phyloP scores from a whole-genome alignment of 2,888 invertebrate genomes.

The Lacanobia wlatinum region DNA sequence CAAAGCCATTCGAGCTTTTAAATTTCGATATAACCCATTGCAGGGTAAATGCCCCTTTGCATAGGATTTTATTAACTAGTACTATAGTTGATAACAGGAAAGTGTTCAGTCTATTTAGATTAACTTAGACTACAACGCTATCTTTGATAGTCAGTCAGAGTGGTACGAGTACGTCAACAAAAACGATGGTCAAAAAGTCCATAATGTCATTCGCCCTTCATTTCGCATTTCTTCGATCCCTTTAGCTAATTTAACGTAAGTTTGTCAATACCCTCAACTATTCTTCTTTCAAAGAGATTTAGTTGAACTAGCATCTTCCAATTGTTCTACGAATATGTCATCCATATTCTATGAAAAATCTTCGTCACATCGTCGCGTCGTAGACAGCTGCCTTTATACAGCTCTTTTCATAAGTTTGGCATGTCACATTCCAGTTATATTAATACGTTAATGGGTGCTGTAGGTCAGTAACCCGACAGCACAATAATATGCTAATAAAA shows the following conservation, averaged over 20 bases:
- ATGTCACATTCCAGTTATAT: neutral
- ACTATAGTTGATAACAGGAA: neutral
- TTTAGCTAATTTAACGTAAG: no score
- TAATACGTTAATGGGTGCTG: neutral
- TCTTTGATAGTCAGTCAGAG: neutral
- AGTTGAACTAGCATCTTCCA: neutral
- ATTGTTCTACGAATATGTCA: neutral
- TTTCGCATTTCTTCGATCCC: no score
- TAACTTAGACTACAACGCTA: neutral
- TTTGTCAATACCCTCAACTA: no score
- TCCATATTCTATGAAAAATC: neutral
- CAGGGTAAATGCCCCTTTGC: neutral
- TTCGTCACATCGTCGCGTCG: no score
- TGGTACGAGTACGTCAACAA: no score
- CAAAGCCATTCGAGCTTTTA: neutral
- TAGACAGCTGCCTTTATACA: neutral
- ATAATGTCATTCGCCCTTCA: no score
- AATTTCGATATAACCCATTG: neutral
- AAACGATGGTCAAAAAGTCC: no score
- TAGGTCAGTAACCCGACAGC: slow-evolving; percentile 11
- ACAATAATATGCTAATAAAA: neutral
- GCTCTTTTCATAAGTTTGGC: neutral
- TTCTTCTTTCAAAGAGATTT: no score
- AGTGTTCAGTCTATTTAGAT: neutral
- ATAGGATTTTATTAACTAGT: neutral